Evolutionary conservation across 2,888 invertebrate genomes (phyloP), one percentile per base, ranked within the genome.

Genomic region (Phyto melanocephala): DNA sequence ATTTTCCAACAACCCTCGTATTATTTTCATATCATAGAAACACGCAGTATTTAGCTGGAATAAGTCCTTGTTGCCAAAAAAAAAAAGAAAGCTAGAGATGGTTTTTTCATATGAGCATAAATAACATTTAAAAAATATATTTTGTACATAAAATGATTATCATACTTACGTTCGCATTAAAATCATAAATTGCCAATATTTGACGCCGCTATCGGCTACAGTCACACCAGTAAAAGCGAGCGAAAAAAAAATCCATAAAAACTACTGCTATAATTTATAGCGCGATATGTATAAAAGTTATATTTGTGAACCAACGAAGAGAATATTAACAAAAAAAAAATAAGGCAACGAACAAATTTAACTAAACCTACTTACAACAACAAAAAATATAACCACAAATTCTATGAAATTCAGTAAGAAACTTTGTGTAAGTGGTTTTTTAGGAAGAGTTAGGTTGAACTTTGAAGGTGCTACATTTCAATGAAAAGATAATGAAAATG

Each of bases 141-240:
- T 47, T 65, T 15, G 5, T 56, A 33, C 62, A 47, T 33, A 63
- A 75, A 70, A 65, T 75, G 54, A 79, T 79, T 79, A 82, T 75
- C 78, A 71, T 60, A 67, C 75, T 82, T 75, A 79, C 78, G 60
- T 79, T 82, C 75, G 70, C 75, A 70, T 79, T 82, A 79, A 82
- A 72, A 81, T 82, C 82, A 84, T 84, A 84, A 84, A 85, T 85
- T 77, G 77, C 58, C 60, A 81, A 78, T 83, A 80, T 85, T 81
- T 81, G 82, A 84, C 78, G 80, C 78, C 76, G 76, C 84, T 82
- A 82, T 84, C 82, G 76, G 74, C 33, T 20, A 47, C 20, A 56
- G 71, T 68, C 72, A 47, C 70, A 62, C 50, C 62, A 70, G 24
- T 11, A 62, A 65, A 60, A 72, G 17, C 65, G 52, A 70, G 8